These are phyloP conservation scores for Chaunax sp. DNA, from an alignment of 2,797 vertebrate genomes.

Conservation along the genomic window DNA sequence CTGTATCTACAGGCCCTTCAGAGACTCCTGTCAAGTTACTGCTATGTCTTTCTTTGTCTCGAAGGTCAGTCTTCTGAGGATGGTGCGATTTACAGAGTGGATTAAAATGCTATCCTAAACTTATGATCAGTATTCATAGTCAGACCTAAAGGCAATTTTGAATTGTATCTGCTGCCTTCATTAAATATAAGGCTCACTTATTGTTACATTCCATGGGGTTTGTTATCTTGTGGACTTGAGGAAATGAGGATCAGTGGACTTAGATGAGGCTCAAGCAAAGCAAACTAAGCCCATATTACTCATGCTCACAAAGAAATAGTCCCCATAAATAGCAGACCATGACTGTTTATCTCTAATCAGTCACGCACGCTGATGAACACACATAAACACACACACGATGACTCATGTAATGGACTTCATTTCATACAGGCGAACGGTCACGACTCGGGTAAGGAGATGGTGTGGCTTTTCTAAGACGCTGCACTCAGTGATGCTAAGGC, in stretches of 20 bases:
- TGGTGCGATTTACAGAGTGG: not conserved
- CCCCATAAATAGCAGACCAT: not conserved
- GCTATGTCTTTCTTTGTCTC: not conserved
- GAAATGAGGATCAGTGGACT: conserved; percentile 39
- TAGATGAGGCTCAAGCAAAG: conserved; percentile 2
- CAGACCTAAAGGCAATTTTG: conserved; percentile 14
- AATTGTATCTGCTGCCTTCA: conserved; percentile 11
- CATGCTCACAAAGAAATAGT: not conserved
- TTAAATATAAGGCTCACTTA: conserved; percentile 42
- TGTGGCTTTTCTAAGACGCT: not conserved
- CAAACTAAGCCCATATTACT: conserved; percentile 21
- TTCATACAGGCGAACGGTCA: conserved; percentile 5
- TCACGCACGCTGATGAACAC: not conserved
- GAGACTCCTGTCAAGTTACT: not conserved
- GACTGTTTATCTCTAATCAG: not conserved
- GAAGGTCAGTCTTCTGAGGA: conserved; percentile 32
- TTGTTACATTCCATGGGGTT: conserved; percentile 22
- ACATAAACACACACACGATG: not conserved
- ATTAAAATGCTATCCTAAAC: not conserved
- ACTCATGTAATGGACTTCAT: not conserved
- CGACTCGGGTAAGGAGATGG: not conserved
- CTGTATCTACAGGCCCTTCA: conserved; percentile 2
- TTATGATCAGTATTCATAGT: conserved; percentile 1
- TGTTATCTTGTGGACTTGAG: conserved; percentile 10
- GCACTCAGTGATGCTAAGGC: not conserved